These are phyloP conservation scores for Brachypalpus laphriformis DNA, from an alignment of 2,888 invertebrate species.

Conservation along the genomic window DNA sequence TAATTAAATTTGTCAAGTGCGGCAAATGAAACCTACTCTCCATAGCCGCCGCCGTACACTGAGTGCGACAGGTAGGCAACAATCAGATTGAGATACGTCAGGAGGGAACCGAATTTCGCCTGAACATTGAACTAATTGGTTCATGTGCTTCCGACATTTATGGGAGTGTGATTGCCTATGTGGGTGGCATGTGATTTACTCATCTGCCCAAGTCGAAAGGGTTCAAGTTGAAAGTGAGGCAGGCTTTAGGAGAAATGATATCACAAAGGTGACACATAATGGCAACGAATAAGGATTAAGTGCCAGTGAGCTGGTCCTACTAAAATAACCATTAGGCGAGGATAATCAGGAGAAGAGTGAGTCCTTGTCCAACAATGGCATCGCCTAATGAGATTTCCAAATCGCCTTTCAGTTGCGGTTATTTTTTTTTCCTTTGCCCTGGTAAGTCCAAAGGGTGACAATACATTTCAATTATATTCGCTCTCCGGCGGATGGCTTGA, in stretches of 20 bases:
- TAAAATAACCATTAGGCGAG: too few relatives aligned
- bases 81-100: conserved; percentile 22
- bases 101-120: conserved; percentile 13
- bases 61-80: conserved; percentile 33
- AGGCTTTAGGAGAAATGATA: conserved; percentile 34
- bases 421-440: neutral
- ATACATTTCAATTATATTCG: conserved; percentile 58
- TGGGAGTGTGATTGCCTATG: conserved; percentile 56
- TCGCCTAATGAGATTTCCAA: conserved; percentile 48
- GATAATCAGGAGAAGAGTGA: conserved; percentile 9
- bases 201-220: neutral
- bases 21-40: conserved; percentile 40
- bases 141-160: conserved; percentile 54
- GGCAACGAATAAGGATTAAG: conserved; percentile 30
- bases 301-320: too few relatives aligned
- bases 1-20: conserved; percentile 73
- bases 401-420: conserved; percentile 4
- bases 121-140: conserved; percentile 59
- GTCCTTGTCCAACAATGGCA: conserved; percentile 17
- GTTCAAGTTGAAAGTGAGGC: neutral
- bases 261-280: conserved; percentile 51
- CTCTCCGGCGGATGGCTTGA: neutral
- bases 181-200: neutral
- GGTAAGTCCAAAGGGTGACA: neutral
- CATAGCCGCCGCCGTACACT: neutral